A percentile compares a stretch with the other conserved stretches of the same genome.
Conservation (phyloP, 2,113 vertebrate species). For the Oenanthe oenanthe region DNA sequence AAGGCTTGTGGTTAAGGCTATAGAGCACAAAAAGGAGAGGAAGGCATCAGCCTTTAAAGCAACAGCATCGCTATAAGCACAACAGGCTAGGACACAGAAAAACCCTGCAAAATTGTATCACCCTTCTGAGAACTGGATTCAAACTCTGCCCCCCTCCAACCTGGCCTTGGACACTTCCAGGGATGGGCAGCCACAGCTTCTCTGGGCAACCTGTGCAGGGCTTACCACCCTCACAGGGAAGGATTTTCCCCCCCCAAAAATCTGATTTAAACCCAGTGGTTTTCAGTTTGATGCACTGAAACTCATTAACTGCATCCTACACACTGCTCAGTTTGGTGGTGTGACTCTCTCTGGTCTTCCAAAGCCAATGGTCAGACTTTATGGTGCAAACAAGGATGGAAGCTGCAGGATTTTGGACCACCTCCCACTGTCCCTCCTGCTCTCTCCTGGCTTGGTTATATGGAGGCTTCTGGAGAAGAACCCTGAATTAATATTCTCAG, state of each 20-base stretch:
- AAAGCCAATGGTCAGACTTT: not conserved
- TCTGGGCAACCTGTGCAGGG: not conserved
- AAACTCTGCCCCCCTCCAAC: accelerated
- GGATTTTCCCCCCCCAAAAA: not conserved
- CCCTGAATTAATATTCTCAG: not conserved
- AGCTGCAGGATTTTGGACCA: not conserved
- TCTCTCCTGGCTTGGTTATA: not conserved
- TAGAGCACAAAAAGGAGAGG: not conserved
- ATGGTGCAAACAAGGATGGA: not conserved
- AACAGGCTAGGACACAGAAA: not conserved
- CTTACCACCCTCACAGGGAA: not conserved
- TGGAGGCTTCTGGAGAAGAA: not conserved
- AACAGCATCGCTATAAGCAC: not conserved
- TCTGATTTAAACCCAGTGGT: not conserved
- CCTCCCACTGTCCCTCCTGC: not conserved
- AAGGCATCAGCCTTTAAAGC: not conserved
- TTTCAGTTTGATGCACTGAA: not conserved
- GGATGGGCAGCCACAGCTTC: not conserved
- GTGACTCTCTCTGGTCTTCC: not conserved
- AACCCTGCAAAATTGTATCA: not conserved
- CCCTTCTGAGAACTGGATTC: not conserved
- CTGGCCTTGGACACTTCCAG: not conserved
- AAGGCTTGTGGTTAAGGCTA: not conserved
- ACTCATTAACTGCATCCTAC: not conserved
- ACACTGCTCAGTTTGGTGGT: not conserved